Base-by-base conservation (phyloP, 2,797 vertebrate species). In the Fundulus diaphanus region DNA sequence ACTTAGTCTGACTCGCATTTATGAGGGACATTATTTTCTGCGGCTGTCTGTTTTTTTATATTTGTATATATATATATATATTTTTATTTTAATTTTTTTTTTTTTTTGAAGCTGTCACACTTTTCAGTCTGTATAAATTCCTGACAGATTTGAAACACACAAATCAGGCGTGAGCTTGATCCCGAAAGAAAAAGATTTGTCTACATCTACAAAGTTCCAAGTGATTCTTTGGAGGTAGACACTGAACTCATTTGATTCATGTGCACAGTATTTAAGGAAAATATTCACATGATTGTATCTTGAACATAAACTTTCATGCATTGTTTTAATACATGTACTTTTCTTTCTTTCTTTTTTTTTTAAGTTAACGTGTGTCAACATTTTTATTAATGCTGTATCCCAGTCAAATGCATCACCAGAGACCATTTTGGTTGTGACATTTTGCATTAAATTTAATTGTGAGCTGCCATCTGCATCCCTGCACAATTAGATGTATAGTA, bases 1-100 rank as follows among this genome's bases (percentile, higher is more conserved):
- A 12, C 12, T 35, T 88, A 69, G 52, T 86, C 86, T 89, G 77
- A 85, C 80, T 83, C 56, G 68, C 79, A 73, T 80, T 86, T 78
- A 73, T 65, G 68, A 80, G 29, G 79, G 81, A 12, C 22, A 0
- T 65, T 68, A 80, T 74, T 75, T 84, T 54, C 35, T 65, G 11
- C 5, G 5, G 33, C 22, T 65, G 20, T 40, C 11, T n/a, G 61
- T 35, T 54, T 56, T 40, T 24, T 42, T 57, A 7, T 22, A 16
- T 70, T 70, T 54, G 37, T n/a, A n/a, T n/a, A n/a, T 18, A 42
- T n/a, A 76, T 35, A 69, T n/a, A 9, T 15, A 73, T 72, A 86
- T 83, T 63, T 51, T n/a, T n/a, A n/a, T n/a, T n/a, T n/a, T n/a
- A n/a, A n/a, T 40, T 24, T n/a, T 51, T n/a, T n/a, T n/a, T n/a